Evolutionary conservation across 2,888 invertebrate species (phyloP).

Genomic region (Phaonia tiefii): DNA sequence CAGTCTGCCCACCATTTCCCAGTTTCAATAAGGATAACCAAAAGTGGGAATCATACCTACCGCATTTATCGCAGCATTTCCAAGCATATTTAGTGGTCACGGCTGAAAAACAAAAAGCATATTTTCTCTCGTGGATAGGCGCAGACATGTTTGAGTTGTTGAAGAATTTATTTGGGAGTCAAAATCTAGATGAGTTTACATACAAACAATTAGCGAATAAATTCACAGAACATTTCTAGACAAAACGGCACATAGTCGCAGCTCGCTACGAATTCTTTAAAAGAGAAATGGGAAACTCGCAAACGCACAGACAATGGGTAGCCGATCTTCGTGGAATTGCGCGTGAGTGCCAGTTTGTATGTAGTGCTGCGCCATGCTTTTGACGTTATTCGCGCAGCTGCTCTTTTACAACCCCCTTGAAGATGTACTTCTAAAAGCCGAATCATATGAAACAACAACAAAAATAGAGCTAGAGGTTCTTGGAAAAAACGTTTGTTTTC

Average conservation of each 20-base stretch:
- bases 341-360: conserved; percentile 52
- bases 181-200: conserved; percentile 38
- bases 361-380: conserved; percentile 5
- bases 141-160: conserved; percentile 53
- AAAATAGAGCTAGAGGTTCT: conserved; percentile 11
- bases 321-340: conserved; percentile 60
- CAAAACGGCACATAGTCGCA: conserved; percentile 46
- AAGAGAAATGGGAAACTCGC: no score
- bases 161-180: conserved; percentile 53
- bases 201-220: conserved; percentile 47
- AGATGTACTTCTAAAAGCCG: conserved; percentile 43
- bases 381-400: conserved; percentile 29
- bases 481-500: conserved; percentile 12
- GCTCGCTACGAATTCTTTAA: conserved; percentile 56
- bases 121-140: conserved; percentile 55
- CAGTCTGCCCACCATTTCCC: no score
- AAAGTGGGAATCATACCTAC: no score
- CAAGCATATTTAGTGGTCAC: neutral
- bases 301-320: conserved; percentile 56
- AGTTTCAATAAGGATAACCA: no score
- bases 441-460: conserved; percentile 46
- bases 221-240: conserved; percentile 57
- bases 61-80: no score
- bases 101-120: conserved; percentile 35
- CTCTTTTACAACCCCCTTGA: conserved; percentile 46